phyloP scores from a whole-genome alignment of 2,888 invertebrate species.

The Philhelius pedissequus region DNA sequence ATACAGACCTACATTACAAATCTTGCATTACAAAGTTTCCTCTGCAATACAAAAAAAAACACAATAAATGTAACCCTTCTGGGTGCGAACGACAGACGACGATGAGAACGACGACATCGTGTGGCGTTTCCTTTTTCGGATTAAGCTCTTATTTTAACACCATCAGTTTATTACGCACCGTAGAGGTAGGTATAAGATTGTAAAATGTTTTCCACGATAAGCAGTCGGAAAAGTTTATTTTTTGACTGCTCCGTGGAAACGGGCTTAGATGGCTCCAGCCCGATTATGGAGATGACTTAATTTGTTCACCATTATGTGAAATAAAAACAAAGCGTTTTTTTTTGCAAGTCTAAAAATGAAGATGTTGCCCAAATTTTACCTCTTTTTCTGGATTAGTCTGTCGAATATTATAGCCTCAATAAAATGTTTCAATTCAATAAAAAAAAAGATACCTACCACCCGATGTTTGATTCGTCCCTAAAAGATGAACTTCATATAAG shows the following conservation, averaged over 20 bases:
- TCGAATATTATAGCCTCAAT: not conserved
- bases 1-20: not conserved
- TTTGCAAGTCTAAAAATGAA: not conserved
- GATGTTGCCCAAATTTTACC: not conserved
- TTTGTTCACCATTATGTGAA: not conserved
- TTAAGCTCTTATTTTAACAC: not conserved
- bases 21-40: not conserved
- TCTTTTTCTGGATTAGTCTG: conserved; percentile 31
- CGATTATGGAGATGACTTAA: not conserved
- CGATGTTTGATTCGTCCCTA: not conserved
- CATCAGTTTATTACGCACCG: not conserved
- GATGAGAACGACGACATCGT: not conserved
- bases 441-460: not conserved
- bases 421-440: conserved; percentile 3
- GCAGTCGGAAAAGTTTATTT: not conserved
- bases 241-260: not conserved
- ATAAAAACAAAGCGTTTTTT: not conserved
- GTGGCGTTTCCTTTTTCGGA: not conserved
- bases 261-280: not conserved
- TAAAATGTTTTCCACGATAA: not conserved
- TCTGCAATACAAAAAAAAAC: not conserved
- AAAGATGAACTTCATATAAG: not conserved
- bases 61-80: not conserved
- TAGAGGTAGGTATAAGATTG: too few relatives aligned
- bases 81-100: not conserved